These are phyloP conservation scores for Melanotaenia trifasciata DNA, from an alignment of 2,797 vertebrate genomes.

Conservation along the genomic window DNA sequence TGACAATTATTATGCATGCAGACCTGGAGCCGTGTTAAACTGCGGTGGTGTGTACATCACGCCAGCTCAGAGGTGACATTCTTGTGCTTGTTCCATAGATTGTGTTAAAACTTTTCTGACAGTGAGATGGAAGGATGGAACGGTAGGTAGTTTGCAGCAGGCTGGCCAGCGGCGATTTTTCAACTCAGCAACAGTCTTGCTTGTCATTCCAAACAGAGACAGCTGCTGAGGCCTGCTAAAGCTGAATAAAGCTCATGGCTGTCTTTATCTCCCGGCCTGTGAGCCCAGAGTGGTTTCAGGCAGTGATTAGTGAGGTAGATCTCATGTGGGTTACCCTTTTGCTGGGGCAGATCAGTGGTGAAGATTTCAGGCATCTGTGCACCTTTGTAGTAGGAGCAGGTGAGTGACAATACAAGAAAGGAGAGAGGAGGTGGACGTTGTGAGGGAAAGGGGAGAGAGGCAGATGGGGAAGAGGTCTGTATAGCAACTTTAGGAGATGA, in stretches of 20 bases:
- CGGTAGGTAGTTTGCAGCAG: conserved; percentile 54
- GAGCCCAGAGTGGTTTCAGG: conserved; percentile 77
- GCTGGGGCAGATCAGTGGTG: conserved; percentile 75
- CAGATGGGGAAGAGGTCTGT: conserved; percentile 61
- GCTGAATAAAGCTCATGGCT: conserved; percentile 75
- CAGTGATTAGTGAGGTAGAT: conserved; percentile 77
- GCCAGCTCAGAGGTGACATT: conserved; percentile 74
- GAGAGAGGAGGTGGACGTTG: conserved; percentile 65
- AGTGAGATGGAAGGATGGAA: conserved; percentile 68
- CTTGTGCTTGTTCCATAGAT: conserved; percentile 55
- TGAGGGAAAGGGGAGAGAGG: conserved; percentile 55
- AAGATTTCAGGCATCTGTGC: conserved; percentile 75
- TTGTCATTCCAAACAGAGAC: conserved; percentile 74
- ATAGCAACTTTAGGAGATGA: conserved; percentile 51
- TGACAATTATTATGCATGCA: conserved; percentile 54
- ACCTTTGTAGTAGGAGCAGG: conserved; percentile 76
- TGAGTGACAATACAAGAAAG: conserved; percentile 68
- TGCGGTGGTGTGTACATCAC: conserved; percentile 33
- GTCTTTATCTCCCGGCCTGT: conserved; percentile 79
- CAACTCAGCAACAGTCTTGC: conserved; percentile 70
- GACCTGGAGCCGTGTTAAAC: conserved; percentile 36
- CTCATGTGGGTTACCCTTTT: conserved; percentile 75
- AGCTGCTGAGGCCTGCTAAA: conserved; percentile 71
- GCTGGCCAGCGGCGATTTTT: conserved; percentile 69
- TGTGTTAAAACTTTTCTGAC: conserved; percentile 58